phyloP scores from a whole-genome alignment of 2,113 vertebrate genomes.

The Gorsachius goisagi region DNA sequence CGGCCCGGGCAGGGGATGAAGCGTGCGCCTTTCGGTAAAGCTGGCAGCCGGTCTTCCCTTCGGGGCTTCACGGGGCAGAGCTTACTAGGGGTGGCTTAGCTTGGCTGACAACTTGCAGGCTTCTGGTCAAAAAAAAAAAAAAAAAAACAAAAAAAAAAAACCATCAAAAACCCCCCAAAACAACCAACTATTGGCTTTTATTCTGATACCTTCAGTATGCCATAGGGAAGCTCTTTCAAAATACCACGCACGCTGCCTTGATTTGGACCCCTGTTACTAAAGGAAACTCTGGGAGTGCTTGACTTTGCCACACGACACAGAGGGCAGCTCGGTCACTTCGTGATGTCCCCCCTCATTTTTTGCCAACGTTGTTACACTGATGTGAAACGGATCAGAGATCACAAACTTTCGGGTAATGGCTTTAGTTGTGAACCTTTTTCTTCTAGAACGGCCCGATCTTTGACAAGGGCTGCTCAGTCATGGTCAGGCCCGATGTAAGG shows the following conservation, averaged over 20 bases:
- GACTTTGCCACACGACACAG: not conserved
- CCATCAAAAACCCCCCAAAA: no score
- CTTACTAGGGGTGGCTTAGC: accelerated
- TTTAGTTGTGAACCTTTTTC: not conserved
- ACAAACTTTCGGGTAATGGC: not conserved
- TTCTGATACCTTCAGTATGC: not conserved
- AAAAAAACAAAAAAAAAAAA: no score
- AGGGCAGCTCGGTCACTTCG: not conserved
- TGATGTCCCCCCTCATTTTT: not conserved
- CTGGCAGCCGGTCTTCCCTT: accelerated
- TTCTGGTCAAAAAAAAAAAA: not conserved
- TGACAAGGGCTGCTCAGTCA: not conserved
- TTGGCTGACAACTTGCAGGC: not conserved
- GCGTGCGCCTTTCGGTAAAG: accelerated
- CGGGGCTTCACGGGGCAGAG: accelerated
- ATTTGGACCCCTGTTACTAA: not conserved
- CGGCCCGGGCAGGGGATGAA: accelerated
- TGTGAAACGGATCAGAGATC: not conserved
- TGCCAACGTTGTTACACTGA: not conserved
- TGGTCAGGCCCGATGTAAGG: not conserved
- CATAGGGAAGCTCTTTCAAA: not conserved
- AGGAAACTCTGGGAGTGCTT: not conserved
- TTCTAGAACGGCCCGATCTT: not conserved
- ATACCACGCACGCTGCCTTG: not conserved
- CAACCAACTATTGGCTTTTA: not conserved